Conservation (phyloP, 2,113 vertebrate genomes). For the Hemibagrus wyckioides region DNA sequence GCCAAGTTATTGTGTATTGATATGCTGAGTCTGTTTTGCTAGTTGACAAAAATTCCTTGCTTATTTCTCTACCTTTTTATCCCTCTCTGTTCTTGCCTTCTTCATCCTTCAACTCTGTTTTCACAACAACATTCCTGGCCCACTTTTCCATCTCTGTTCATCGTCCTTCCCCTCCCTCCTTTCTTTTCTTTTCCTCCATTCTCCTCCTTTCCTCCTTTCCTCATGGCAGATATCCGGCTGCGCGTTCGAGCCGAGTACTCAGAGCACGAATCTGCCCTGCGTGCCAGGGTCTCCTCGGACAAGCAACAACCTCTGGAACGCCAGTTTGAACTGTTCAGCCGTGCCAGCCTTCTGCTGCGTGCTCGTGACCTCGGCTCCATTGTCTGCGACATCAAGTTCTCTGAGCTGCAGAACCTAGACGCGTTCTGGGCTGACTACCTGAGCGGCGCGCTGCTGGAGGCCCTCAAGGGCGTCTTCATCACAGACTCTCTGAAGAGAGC, state of each 20-base stretch:
- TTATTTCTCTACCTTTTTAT: conserved; percentile 23
- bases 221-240: conserved; percentile 81
- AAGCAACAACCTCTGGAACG: conserved; percentile 83
- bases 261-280: conserved; percentile 82
- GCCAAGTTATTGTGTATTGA: not conserved
- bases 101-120: not conserved
- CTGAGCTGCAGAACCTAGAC: conserved; percentile 86
- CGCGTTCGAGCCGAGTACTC: conserved; percentile 88
- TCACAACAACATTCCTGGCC: not conserved
- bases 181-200: conserved; percentile 14
- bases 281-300: conserved; percentile 80
- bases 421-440: conserved; percentile 92
- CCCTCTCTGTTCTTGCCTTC: not conserved
- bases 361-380: conserved; percentile 86
- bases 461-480: conserved; percentile 88
- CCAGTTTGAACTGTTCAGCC: conserved; percentile 86
- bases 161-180: not conserved
- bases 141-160: not conserved
- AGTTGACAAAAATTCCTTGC: not conserved
- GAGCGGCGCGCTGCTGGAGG: conserved; percentile 85
- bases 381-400: conserved; percentile 91
- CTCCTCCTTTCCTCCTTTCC: conserved; percentile 31
- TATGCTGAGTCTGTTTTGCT: not conserved
- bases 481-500: conserved; percentile 84
- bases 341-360: conserved; percentile 82